Conservation (phyloP, 2,797 vertebrate species). For the Protonibea diacanthus region DNA sequence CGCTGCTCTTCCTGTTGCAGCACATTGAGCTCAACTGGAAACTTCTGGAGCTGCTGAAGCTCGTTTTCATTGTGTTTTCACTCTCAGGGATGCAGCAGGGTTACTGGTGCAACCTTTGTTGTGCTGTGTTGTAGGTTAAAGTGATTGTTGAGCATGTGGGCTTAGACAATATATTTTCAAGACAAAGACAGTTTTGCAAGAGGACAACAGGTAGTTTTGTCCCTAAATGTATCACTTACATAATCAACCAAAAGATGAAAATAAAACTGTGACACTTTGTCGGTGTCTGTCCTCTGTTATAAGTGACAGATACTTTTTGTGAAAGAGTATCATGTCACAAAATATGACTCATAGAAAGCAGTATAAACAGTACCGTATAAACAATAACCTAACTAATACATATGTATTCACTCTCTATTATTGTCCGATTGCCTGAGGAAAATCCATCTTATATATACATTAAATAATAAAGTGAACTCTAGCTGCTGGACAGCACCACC, state of each 20-base stretch:
- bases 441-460: no score
- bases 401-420: no score
- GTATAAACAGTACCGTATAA: neutral
- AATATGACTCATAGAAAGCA: neutral
- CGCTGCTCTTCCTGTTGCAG: constrained; percentile 71
- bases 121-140: neutral
- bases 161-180: neutral
- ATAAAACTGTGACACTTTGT: neutral
- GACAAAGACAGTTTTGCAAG: neutral
- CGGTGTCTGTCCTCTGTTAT: neutral
- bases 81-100: constrained; percentile 12
- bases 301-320: neutral
- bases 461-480: neutral
- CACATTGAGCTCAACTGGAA: constrained; percentile 48
- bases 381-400: no score
- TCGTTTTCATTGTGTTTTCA: constrained; percentile 32
- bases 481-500: constrained; percentile 12
- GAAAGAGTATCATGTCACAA: neutral
- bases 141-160: neutral
- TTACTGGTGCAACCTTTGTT: constrained; percentile 13
- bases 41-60: constrained; percentile 39
- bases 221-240: neutral
- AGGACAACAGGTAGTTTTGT: neutral
- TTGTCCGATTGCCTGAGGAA: neutral
- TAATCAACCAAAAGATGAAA: neutral